These are phyloP conservation scores for Monochamus alternatus DNA, from an alignment of 2,888 invertebrate genomes.

Conservation along the genomic window DNA sequence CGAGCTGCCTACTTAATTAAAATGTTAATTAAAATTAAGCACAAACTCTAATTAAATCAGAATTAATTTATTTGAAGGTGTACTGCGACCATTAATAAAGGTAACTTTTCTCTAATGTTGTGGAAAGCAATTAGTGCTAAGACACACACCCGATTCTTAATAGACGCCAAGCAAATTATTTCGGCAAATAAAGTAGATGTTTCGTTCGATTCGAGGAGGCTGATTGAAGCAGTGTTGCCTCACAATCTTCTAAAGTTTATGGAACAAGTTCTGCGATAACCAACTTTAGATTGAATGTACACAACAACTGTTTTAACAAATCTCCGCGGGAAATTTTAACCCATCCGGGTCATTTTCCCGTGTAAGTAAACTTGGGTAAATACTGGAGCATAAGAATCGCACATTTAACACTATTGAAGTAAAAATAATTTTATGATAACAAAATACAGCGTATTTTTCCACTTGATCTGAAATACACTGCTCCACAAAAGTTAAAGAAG, in stretches of 20 bases:
- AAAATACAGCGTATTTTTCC: no score
- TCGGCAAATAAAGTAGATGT: neutral
- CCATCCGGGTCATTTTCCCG: no score
- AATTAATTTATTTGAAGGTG: neutral
- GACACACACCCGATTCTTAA: neutral
- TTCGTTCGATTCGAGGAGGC: neutral
- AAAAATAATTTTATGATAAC: no score
- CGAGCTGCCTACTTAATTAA: neutral
- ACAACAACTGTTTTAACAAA: no score
- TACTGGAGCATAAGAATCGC: no score
- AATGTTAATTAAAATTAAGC: conserved; percentile 2
- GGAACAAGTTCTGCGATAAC: no score
- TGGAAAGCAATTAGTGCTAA: neutral
- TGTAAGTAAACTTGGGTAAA: no score
- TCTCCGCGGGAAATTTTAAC: no score
- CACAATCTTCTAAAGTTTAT: neutral
- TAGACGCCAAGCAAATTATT: neutral
- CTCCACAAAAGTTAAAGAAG: no score
- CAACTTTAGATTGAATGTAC: no score
- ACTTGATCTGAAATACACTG: no score
- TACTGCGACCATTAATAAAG: neutral
- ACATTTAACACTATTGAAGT: no score
- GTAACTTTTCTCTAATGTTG: conserved; percentile 10
- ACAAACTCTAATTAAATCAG: neutral
- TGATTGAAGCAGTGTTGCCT: neutral